Percentiles rank a stretch among this genome's conserved stretches.
Conservation (phyloP, 2,888 invertebrate genomes). For the Himalopsyche tibetana region DNA sequence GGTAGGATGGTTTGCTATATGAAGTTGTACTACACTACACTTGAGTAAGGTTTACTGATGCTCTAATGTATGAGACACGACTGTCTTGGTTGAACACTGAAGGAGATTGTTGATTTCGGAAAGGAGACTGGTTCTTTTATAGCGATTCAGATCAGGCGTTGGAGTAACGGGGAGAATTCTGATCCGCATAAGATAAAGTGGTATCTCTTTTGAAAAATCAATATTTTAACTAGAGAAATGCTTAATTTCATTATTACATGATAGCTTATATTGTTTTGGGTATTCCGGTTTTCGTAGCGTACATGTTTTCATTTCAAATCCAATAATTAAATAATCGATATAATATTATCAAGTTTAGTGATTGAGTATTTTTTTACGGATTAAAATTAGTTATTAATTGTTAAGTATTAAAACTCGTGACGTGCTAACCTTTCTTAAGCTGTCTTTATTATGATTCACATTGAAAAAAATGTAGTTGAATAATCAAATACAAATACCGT, state of each 20-base stretch:
- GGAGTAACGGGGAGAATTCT: constrained; percentile 27
- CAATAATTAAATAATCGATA: too few species aligned
- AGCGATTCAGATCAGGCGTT: constrained; percentile 10
- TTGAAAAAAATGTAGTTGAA: too few species aligned
- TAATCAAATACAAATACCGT: too few species aligned
- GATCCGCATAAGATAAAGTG: not conserved
- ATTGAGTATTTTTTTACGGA: too few species aligned
- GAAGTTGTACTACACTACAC: not conserved
- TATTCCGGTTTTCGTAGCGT: not conserved
- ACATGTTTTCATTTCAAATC: too few species aligned
- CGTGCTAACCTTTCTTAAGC: too few species aligned
- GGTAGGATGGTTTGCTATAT: not conserved
- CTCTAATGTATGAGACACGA: constrained; percentile 8
- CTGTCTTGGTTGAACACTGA: not conserved
- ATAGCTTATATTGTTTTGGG: not conserved
- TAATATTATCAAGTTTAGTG: too few species aligned
- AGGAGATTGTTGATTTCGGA: constrained; percentile 39
- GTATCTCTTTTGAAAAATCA: constrained; percentile 7
- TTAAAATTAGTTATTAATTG: too few species aligned
- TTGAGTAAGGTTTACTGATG: not conserved
- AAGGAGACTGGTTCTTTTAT: constrained; percentile 45
- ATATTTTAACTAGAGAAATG: not conserved
- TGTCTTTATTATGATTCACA: too few species aligned
- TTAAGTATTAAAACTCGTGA: too few species aligned
- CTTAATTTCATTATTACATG: not conserved